These are phyloP conservation scores for Sphyrna mokarran DNA, from an alignment of 2,113 vertebrate species.

Conservation along the genomic window DNA sequence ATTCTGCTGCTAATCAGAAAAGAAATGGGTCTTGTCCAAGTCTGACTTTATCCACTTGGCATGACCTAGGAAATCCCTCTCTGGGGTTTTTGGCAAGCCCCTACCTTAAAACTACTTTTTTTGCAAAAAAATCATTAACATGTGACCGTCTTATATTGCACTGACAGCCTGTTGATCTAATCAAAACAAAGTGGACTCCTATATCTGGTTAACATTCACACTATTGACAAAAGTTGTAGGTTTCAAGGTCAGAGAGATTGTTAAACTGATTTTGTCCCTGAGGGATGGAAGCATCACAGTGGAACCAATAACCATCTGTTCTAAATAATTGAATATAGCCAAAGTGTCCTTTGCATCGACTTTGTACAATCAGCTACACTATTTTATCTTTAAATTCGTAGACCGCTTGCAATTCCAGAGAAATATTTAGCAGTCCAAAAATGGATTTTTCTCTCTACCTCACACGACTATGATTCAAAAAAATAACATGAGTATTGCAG, in stretches of 20 bases:
- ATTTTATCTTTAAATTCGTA: not conserved
- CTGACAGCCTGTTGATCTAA: not conserved
- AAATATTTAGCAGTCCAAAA: not conserved
- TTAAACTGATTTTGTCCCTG: not conserved
- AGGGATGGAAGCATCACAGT: not conserved
- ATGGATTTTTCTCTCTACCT: not conserved
- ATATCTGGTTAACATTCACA: not conserved
- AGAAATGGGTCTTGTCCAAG: not conserved
- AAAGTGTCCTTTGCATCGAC: not conserved
- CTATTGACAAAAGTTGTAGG: not conserved
- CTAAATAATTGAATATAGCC: not conserved
- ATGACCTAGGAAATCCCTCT: not conserved
- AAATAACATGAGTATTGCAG: not conserved
- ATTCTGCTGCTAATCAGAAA: not conserved
- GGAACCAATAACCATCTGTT: constrained; percentile 27
- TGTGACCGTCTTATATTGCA: not conserved
- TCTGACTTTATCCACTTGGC: not conserved
- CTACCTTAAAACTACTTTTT: not conserved
- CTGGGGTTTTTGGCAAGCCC: too few species aligned
- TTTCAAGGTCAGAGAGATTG: not conserved
- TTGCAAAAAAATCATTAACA: not conserved
- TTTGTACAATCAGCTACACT: not conserved
- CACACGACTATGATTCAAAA: not conserved
- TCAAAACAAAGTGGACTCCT: not conserved
- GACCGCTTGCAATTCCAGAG: not conserved